These are phyloP conservation scores for Astropecten irregularis DNA, from an alignment of 53 echinoderm and acorn worm species.

Conservation along the genomic window DNA sequence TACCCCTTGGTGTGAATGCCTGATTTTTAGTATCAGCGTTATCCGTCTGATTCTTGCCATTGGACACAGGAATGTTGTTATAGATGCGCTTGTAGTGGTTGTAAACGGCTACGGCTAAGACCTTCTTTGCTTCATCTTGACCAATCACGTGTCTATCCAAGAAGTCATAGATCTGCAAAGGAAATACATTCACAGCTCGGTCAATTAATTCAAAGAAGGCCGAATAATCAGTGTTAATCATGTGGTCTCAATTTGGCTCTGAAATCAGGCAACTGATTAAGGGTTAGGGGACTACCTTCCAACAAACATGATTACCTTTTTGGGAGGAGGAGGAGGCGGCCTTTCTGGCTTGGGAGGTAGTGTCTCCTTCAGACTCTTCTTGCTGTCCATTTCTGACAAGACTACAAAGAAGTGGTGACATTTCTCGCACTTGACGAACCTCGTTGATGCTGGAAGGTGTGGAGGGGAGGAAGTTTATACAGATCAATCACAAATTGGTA, in stretches of 20 bases:
- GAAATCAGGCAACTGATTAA: neutral
- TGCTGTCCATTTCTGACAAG: conserved; percentile 93
- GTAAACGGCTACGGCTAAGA: conserved; percentile 92
- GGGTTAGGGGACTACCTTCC: no score
- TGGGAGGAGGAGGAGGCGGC: conserved; percentile 90
- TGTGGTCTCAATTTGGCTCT: neutral
- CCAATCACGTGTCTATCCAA: conserved; percentile 89
- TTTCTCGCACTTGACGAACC: conserved; percentile 99
- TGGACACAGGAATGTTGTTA: conserved; percentile 82
- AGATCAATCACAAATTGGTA: neutral
- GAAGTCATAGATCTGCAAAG: conserved; percentile 85
- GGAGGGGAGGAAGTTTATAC: no score
- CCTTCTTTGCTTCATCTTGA: conserved; percentile 91
- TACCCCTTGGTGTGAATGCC: conserved; percentile 88
- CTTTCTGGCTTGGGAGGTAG: conserved; percentile 82
- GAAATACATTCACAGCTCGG: neutral
- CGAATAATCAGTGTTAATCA: neutral
- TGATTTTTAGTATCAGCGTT: conserved; percentile 57
- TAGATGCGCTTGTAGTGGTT: conserved; percentile 98
- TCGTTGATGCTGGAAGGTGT: conserved; percentile 83
- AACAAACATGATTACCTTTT: no score
- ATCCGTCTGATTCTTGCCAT: conserved; percentile 57
- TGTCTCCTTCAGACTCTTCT: conserved; percentile 87
- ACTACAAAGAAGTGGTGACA: conserved; percentile 98
- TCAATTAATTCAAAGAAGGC: neutral